Base-by-base conservation (phyloP, 2,888 invertebrate genomes). In the Boloria euphrosyne region DNA sequence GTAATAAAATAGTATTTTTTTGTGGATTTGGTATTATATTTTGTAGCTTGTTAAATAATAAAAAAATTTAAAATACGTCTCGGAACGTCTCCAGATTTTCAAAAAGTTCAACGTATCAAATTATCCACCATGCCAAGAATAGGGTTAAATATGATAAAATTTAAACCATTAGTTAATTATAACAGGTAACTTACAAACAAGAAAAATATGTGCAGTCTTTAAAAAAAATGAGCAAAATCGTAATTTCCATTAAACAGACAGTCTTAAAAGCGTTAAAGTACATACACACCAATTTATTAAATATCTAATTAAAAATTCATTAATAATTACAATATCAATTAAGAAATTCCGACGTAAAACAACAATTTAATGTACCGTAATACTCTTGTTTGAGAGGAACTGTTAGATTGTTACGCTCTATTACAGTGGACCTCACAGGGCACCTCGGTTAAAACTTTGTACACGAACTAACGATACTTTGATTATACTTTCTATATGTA, bases 341-440 rank as follows among this genome's bases (percentile, higher is more conserved):
- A 57, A 57, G 46, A 57, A 57, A 57, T 57, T 46, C 46, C 57
- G 14, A 16, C 10, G 13, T 46, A n/a, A n/a, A 59, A 50, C 13
- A 59, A 50, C 14, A 47, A 47, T 59, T 59, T 53, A 7, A 49
- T 17, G 50, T 59, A 59, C 59, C 59, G 59, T 65, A 59, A 59
- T 46, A 65, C 17, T 46, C 44, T 52, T 65, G 59, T 65, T 65
- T 27, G 17, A 51, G 64, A 44, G 64, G 31, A 53, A 65, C 64
- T 59, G 64, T 52, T 65, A 59, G 58, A 47, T 47, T 57, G 64
- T 65, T 52, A 65, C 64, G 64, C 64, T 65, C 64, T 65, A 65
- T 65, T 65, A 65, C 64, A 59, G 57, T 27, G 50, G 64, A 65
- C 52, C 64, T 59, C 64, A 46, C 52, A 59, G 58, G 64, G 64